Base-by-base conservation (phyloP, 2,888 invertebrate species). In the Blera fallax region DNA sequence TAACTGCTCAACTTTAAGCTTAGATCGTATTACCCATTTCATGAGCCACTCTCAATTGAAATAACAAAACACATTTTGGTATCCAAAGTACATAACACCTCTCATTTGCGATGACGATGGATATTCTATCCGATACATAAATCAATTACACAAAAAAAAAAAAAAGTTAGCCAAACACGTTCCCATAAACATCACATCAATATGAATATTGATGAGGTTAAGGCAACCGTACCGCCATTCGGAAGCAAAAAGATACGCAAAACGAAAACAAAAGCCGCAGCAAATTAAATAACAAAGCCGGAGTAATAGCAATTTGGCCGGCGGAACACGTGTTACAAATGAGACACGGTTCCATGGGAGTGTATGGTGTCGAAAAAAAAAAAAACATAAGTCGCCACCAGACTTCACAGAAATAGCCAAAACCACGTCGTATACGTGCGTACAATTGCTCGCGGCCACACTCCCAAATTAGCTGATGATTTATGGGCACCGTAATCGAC, bases 301-400 rank as follows among this genome's bases (percentile, higher is more conserved):
- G 6, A n/a, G 7, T 32, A 32, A 45, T 48, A 18, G 50, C 32
- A 37, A 34, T 67, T n/a, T 37, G 34, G 21, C 21, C 21, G 21
- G 24, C 14, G 54, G 1, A 43, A 43, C 56, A 69, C 69, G 69
- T 69, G 69, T 56, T 54, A 6, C 29, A 69, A 69, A 69, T 32
- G 40, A 54, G 29, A 43, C 27, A 43, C 56, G 27, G 29, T 21
- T 43, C n/a, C 29, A 29, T 43, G 24, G 32, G 10, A 56, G 40
- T 67, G 29, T 48, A 32, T 27, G n/a, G 21, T 29, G 7, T 21
- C 1, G 21, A 11, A 24, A 62, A 48, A 64, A 32, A 32, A 16
- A 10, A 8, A 6, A 3, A 40, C 58, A 40, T 14, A 45, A 62
- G 29, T 62, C 45, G 11, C 27, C 62, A 62, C 6, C 45, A 62